Evolutionary conservation across 2,888 invertebrate genomes (phyloP).

Genomic region (Philaethria dido): DNA sequence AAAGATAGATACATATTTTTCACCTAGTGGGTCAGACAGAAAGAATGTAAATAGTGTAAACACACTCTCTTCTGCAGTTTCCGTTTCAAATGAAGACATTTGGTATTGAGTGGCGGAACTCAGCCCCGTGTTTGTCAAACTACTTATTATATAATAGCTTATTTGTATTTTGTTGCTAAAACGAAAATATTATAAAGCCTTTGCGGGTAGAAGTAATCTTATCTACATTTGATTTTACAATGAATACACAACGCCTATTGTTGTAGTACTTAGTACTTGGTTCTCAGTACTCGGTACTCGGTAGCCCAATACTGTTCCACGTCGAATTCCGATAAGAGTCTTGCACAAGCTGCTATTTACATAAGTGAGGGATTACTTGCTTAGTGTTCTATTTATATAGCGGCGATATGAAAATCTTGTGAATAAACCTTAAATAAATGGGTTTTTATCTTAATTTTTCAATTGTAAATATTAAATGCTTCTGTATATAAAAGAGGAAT

Average conservation of each 20-base stretch:
- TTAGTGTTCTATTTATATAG: neutral
- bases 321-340: neutral
- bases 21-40: no score
- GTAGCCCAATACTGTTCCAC: slow-evolving; percentile 12
- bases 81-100: no score
- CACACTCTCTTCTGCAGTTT: no score
- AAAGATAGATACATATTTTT: no score
- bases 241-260: slow-evolving; percentile 14
- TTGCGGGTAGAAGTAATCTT: slow-evolving; percentile 3
- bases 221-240: slow-evolving; percentile 12
- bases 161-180: neutral
- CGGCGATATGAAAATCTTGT: no score
- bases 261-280: neutral
- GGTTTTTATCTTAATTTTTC: neutral
- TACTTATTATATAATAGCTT: no score
- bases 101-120: no score
- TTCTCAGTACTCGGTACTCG: neutral
- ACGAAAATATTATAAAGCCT: neutral
- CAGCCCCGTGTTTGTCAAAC: no score
- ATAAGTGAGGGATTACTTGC: neutral
- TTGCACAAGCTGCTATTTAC: slow-evolving; percentile 3
- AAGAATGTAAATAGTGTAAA: no score
- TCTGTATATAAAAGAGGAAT: no score
- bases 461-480: neutral
- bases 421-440: no score